Base-by-base conservation (phyloP, 2,113 vertebrate genomes). In the Cephalophus harveyi region DNA sequence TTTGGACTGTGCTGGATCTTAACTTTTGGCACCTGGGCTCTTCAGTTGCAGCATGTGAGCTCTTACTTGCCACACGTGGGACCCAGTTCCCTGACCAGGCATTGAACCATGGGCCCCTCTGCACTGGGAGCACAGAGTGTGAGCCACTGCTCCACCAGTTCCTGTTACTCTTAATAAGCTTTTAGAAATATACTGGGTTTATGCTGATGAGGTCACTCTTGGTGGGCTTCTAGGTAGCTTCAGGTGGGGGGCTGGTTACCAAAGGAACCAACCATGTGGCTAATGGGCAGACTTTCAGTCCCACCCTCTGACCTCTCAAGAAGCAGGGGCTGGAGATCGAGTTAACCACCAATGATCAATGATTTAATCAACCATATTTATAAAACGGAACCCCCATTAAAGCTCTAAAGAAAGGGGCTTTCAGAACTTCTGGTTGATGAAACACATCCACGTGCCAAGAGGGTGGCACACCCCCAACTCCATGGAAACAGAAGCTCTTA, bases 401-500 rank as follows among this genome's bases (percentile, higher is more conserved):
- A 93, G 9, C 54, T 55, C n/a, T 54, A 6, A 19, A 54, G 13
- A 40, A n/a, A 54, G 28, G 28, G 16, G 12, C 13, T 83, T 12
- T 17, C n/a, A 93, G 86, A 78, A 46, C 28, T 64, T 89, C 55
- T 25, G 78, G 30, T 25, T 93, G 54, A 3, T n/a, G 60, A 50
- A 84, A 60, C 0, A 0, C 60, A 84, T 1, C 52, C 28, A 36
- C 0, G 0, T 43, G 15, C 25, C 62, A 16, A n/a, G 27, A 84
- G 85, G 23, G 23, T 76, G 62, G 17, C 30, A 78, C 8, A 27
- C 12, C 64, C 30, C 36, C 40, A 89, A 74, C 12, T 36, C 85
- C 7, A 36, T 8, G 8, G 43, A 57, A 60, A 71, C 25, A 50
- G n/a, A 81, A 81, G 43, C n/a, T 19, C 15, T 16, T 89, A 9